These are phyloP conservation scores for Urophycis tenuis DNA, from an alignment of 2,797 vertebrate species.

Conservation along the genomic window DNA sequence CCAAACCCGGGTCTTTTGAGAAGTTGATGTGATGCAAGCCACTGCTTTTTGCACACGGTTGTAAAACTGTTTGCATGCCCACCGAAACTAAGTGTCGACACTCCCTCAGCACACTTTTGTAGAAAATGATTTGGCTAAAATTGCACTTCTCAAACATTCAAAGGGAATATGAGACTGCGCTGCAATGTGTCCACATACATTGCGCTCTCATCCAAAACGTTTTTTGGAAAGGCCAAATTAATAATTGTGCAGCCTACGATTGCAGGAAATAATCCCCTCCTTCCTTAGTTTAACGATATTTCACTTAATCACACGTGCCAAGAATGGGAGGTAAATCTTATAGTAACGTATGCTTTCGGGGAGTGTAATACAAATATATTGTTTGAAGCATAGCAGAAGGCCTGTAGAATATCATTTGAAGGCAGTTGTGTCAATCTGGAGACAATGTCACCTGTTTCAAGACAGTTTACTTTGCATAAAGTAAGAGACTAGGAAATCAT, in stretches of 20 bases:
- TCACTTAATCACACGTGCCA: slow-evolving; percentile 69
- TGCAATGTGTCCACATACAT: slow-evolving; percentile 37
- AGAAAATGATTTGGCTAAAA: slow-evolving; percentile 32
- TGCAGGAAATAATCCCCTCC: slow-evolving; percentile 43
- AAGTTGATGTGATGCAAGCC: neutral
- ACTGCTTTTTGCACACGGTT: slow-evolving; percentile 49
- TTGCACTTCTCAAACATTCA: slow-evolving; percentile 39
- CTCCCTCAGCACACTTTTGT: slow-evolving; percentile 32
- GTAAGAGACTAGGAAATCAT: slow-evolving; percentile 47
- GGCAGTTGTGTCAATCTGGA: slow-evolving; percentile 42
- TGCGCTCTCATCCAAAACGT: slow-evolving; percentile 18
- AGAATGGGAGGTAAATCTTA: slow-evolving; percentile 53
- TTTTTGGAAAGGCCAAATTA: slow-evolving; percentile 54
- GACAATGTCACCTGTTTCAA: slow-evolving; percentile 57
- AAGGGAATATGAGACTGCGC: slow-evolving; percentile 39
- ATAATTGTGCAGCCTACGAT: slow-evolving; percentile 47
- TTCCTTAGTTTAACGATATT: slow-evolving; percentile 31
- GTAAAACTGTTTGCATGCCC: slow-evolving; percentile 38
- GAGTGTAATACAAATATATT: slow-evolving; percentile 62
- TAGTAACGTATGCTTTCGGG: slow-evolving; percentile 50
- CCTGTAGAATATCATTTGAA: slow-evolving; percentile 35
- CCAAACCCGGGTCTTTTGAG: neutral
- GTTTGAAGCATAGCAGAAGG: slow-evolving; percentile 48
- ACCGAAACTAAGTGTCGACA: slow-evolving; percentile 18
- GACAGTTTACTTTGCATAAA: slow-evolving; percentile 55